A percentile compares a stretch with the other conserved stretches of the same genome.
phyloP scores from a whole-genome alignment of 30 jellyfish, hydroid and myxozoan genomes.

The Turritopsis dohrnii region DNA sequence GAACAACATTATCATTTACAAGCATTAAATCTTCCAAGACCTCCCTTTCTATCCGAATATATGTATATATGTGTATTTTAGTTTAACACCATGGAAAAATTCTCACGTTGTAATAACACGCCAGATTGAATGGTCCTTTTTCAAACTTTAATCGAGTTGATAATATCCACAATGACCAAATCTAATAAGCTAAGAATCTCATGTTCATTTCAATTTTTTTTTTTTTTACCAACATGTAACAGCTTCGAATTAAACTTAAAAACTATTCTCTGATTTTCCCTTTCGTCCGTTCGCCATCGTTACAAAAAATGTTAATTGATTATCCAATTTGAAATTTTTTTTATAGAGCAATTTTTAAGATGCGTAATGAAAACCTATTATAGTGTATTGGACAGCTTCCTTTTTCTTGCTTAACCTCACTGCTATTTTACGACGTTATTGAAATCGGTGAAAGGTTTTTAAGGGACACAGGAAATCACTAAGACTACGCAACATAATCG shows the following conservation, averaged over 20 bases:
- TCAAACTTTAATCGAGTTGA: background rate
- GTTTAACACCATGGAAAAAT: background rate
- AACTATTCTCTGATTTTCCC: background rate
- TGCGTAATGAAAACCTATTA: background rate
- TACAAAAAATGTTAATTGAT: background rate
- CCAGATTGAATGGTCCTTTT: background rate
- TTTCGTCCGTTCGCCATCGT: background rate
- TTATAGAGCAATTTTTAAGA: background rate
- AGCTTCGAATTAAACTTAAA: background rate
- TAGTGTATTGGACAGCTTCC: background rate
- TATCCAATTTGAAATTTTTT: background rate
- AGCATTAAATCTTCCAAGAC: background rate
- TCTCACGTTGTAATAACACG: background rate
- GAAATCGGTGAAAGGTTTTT: background rate
- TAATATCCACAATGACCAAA: background rate
- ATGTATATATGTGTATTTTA: no score
- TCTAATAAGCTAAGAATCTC: background rate
- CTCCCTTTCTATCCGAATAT: background rate
- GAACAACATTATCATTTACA: background rate
- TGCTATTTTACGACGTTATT: background rate
- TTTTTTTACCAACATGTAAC: background rate
- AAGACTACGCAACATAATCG: background rate
- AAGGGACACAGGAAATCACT: background rate
- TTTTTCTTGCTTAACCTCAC: background rate
- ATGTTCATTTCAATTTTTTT: background rate